Evolutionary conservation across 2,888 invertebrate species (phyloP), one percentile per base, ranked within the genome.

Genomic region (Pheosia tremula): DNA sequence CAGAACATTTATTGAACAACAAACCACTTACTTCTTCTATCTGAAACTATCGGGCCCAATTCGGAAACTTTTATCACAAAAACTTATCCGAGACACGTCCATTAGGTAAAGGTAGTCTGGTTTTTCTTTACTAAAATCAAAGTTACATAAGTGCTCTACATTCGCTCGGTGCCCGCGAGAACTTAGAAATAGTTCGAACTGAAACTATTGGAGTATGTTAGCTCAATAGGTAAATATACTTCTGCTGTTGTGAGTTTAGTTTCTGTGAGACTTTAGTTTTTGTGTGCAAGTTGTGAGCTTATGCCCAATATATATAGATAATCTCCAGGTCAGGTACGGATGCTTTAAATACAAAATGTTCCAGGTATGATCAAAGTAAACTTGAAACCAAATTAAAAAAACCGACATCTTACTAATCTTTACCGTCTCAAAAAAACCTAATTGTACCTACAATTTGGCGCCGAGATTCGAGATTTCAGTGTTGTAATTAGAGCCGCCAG

Each of bases 401-500:
- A 64, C 56, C 61, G 64, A 70, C 66, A 66, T 75, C 67, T 67
- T 74, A 24, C 58, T 71, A 71, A 71, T 66, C 66, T 49, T 58
- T 61, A 66, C 36, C 49, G 63, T 57, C 63, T 60, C 58, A 61
- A 74, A 80, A 82, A 83, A 82, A 74, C 65, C 71, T 73, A 80
- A 81, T 77, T 79, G 76, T 70, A 78, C 24, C 24, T 24, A 24
- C 75, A 81, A 83, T 86, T 82, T 71, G 66, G 65, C 67, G 77
- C 73, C 70, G 63, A 72, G 73, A 74, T 75, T 77, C 69, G 78
- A 80, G 86, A 88, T 87, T 89, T 80, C 68, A 71, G 74, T 71
- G 75, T 64, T 77, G 85, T 88, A 89, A 89, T 91, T 89, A 88
- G 83, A 81, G 74, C 72, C 70, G 70, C 72, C 74, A 82, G 78